Evolutionary conservation across 2,888 invertebrate species (phyloP).

Genomic region (Heliconius charithonia): DNA sequence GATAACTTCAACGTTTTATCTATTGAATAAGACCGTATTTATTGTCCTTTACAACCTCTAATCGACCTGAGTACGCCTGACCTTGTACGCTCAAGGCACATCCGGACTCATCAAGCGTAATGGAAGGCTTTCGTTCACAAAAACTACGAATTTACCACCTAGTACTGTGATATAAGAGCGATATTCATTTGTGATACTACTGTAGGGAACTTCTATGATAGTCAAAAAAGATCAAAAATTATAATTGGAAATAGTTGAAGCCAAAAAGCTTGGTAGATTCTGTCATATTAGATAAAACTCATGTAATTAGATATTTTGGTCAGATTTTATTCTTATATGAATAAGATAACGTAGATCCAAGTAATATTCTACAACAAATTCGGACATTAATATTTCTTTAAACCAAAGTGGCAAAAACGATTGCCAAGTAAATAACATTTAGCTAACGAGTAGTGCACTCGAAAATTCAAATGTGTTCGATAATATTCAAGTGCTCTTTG

Average conservation of each 20-base stretch:
- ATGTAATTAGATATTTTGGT: background rate
- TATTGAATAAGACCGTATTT: slow-evolving; percentile 70
- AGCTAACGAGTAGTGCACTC: slow-evolving; percentile 41
- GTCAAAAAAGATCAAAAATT: slow-evolving; percentile 29
- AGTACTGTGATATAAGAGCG: slow-evolving; percentile 19
- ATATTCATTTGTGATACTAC: slow-evolving; percentile 10
- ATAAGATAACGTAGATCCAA: background rate
- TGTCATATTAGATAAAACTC: background rate
- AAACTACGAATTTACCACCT: slow-evolving; percentile 31
- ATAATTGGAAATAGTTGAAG: background rate
- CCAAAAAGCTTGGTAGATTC: background rate
- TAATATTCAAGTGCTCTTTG: slow-evolving; percentile 45
- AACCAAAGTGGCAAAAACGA: slow-evolving; percentile 42
- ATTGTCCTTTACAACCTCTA: slow-evolving; percentile 69
- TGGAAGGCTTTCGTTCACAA: slow-evolving; percentile 43
- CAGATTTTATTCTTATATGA: background rate
- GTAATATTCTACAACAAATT: slow-evolving; percentile 1
- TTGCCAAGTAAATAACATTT: slow-evolving; percentile 48
- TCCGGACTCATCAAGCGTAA: slow-evolving; percentile 68
- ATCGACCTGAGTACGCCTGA: slow-evolving; percentile 62
- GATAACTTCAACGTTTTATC: slow-evolving; percentile 66
- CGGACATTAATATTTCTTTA: slow-evolving; percentile 27
- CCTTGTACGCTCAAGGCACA: slow-evolving; percentile 76
- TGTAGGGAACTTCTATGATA: slow-evolving; percentile 16
- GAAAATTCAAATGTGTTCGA: slow-evolving; percentile 45